Evolutionary conservation across 2,113 vertebrate species (phyloP).

Genomic region (Eolophus roseicapilla): DNA sequence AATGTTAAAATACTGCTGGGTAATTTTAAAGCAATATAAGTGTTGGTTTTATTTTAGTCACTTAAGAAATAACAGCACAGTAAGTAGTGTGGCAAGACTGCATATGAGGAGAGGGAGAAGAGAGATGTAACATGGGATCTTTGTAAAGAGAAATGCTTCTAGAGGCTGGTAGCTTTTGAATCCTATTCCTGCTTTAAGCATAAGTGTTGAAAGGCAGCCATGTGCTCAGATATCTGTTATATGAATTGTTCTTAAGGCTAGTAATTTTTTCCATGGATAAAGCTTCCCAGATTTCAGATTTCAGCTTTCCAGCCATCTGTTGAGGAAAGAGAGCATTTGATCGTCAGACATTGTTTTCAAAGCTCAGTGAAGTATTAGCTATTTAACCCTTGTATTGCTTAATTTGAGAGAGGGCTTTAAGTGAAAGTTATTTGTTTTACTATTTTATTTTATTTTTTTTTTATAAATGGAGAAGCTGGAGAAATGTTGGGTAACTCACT

Average conservation of each 20-base stretch:
- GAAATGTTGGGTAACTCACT: neutral
- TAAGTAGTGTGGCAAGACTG: neutral
- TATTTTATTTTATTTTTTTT: neutral
- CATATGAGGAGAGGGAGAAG: neutral
- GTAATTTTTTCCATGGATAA: constrained; percentile 43
- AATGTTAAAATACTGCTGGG: neutral
- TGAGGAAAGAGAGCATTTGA: constrained; percentile 31
- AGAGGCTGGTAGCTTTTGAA: constrained; percentile 24
- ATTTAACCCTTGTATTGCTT: constrained; percentile 34
- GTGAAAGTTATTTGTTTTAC: neutral
- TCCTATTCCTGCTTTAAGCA: constrained; percentile 5
- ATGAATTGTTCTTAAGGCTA: constrained; percentile 64
- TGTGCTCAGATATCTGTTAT: constrained; percentile 58
- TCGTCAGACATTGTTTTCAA: constrained; percentile 41
- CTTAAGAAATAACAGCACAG: neutral
- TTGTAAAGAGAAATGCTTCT: constrained; percentile 4
- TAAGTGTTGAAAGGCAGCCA: constrained; percentile 66
- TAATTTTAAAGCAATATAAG: neutral
- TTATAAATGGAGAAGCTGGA: neutral
- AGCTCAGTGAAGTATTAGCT: constrained; percentile 39
- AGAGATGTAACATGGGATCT: neutral
- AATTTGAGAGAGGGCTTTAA: neutral
- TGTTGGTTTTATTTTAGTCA: neutral
- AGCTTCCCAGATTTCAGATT: constrained; percentile 48
- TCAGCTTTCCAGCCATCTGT: constrained; percentile 55